These are phyloP conservation scores for Sebastiscus albofasciatus DNA, from an alignment of 2,797 vertebrate species.

Conservation along the genomic window DNA sequence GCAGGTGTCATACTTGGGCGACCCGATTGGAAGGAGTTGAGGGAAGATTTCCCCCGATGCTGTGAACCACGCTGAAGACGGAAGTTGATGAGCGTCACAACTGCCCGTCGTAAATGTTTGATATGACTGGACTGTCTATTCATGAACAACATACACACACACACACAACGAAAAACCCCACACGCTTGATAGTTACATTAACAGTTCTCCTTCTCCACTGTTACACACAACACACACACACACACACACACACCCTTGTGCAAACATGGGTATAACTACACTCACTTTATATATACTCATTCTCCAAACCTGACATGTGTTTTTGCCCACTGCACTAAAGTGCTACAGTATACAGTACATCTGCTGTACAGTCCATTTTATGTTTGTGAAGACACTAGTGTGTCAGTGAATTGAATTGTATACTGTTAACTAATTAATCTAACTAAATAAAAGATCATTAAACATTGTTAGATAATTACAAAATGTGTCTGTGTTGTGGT, in stretches of 20 bases:
- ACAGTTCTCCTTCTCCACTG: slow-evolving; percentile 61
- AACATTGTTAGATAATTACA: slow-evolving; percentile 84
- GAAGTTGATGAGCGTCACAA: slow-evolving; percentile 64
- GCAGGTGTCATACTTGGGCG: slow-evolving; percentile 52
- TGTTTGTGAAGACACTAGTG: slow-evolving; percentile 87
- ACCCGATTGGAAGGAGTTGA: slow-evolving; percentile 62
- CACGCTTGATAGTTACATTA: slow-evolving; percentile 60
- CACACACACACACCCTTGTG: slow-evolving; percentile 45
- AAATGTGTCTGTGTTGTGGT: slow-evolving; percentile 52
- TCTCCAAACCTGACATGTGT: slow-evolving; percentile 77
- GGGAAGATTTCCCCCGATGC: slow-evolving; percentile 76
- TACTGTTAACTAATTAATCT: slow-evolving; percentile 87
- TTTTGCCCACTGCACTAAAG: slow-evolving; percentile 76
- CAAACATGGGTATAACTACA: slow-evolving; percentile 66
- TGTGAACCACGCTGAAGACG: slow-evolving; percentile 80
- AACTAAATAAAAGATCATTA: slow-evolving; percentile 85
- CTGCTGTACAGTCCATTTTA: slow-evolving; percentile 86
- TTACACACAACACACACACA: slow-evolving; percentile 34
- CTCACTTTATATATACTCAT: slow-evolving; percentile 72
- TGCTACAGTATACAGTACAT: slow-evolving; percentile 77
- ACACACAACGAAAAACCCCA: slow-evolving; percentile 32
- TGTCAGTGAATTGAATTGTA: slow-evolving; percentile 88
- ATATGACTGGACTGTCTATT: slow-evolving; percentile 85
- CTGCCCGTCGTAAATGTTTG: slow-evolving; percentile 80
- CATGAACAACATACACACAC: slow-evolving; percentile 73